A percentile compares a stretch with the other conserved stretches of the same genome.
Conservation (phyloP, 2,888 invertebrate species). For the Mimachlamys varia region DNA sequence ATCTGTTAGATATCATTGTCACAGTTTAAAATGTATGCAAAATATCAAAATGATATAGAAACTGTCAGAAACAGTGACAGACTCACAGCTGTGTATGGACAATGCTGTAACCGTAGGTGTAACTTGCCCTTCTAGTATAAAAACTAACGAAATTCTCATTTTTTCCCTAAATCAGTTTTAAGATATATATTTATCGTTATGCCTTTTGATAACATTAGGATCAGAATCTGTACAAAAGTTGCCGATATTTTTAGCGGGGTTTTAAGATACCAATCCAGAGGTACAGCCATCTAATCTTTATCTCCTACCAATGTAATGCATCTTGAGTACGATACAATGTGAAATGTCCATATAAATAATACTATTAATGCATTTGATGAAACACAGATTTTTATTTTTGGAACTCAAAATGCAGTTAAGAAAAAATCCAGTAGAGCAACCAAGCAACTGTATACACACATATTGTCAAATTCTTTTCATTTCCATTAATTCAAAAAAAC, state of each 20-base stretch:
- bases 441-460: background rate
- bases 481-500: conserved; percentile 30
- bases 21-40: too few species aligned
- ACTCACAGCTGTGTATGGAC: too few species aligned
- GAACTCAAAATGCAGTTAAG: background rate
- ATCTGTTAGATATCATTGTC: too few species aligned
- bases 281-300: background rate
- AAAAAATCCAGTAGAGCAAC: background rate
- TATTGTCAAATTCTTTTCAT: conserved; percentile 20
- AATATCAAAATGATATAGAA: too few species aligned
- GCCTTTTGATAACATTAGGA: background rate
- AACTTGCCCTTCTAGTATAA: too few species aligned
- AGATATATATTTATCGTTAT: too few species aligned
- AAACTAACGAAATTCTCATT: too few species aligned
- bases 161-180: too few species aligned
- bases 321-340: background rate
- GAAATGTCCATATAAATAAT: background rate
- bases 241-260: background rate
- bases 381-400: conserved; percentile 27
- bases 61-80: too few species aligned
- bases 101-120: too few species aligned
- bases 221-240: background rate
- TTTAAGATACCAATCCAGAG: background rate
- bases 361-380: conserved; percentile 17
- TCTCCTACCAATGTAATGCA: background rate